Evolutionary conservation across 2,888 invertebrate species (phyloP).

Genomic region (Drosophila affinis): DNA sequence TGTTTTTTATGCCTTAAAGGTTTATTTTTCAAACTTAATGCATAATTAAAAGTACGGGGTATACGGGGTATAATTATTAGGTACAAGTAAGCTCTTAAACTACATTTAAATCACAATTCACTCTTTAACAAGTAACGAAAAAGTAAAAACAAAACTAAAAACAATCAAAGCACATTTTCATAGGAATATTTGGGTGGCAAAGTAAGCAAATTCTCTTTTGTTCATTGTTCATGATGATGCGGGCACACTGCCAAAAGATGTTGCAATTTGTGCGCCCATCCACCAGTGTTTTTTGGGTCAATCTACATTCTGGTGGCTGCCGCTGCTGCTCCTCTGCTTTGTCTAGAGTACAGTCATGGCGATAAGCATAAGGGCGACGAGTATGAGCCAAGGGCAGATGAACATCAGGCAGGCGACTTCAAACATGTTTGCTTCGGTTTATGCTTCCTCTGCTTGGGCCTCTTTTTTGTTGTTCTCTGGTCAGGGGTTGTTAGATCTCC

Average conservation of each 20-base stretch:
- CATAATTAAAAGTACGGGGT: constrained; percentile 15
- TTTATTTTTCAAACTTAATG: constrained; percentile 34
- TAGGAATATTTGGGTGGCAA: constrained; percentile 57
- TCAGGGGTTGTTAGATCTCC: not conserved
- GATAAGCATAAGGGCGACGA: constrained; percentile 88
- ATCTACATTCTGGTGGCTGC: constrained; percentile 30
- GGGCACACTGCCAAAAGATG: constrained; percentile 77
- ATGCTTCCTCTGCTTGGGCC: constrained; percentile 2
- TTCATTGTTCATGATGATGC: constrained; percentile 25
- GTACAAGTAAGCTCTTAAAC: constrained; percentile 40
- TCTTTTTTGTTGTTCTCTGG: not conserved
- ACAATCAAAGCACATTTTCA: constrained; percentile 50
- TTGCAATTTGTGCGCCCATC: constrained; percentile 69
- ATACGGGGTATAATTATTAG: constrained; percentile 16
- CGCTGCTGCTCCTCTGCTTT: constrained; percentile 8
- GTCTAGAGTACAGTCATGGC: constrained; percentile 87
- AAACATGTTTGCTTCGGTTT: constrained; percentile 64
- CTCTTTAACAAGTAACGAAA: constrained; percentile 13
- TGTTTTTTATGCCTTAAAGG: not conserved
- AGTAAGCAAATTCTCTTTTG: constrained; percentile 33
- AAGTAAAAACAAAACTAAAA: constrained; percentile 15
- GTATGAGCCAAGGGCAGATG: constrained; percentile 88
- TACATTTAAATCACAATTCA: constrained; percentile 65
- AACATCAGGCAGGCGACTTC: constrained; percentile 87
- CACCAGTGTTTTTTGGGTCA: not conserved